Conservation (phyloP, 2,888 invertebrate species). For the Leptopilina syphax region DNA sequence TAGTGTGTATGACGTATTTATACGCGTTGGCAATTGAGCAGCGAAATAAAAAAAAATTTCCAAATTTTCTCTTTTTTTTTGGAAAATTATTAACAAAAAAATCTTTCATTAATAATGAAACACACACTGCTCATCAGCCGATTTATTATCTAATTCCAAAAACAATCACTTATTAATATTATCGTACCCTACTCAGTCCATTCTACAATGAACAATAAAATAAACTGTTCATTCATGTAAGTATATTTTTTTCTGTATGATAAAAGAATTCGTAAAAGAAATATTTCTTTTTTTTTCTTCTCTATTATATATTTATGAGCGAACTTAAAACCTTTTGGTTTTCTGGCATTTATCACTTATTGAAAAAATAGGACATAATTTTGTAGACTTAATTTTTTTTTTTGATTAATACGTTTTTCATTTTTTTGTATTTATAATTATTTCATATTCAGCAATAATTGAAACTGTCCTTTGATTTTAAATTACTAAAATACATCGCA, state of each 20-base stretch:
- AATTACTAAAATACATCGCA: conserved; percentile 8
- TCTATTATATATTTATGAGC: conserved; percentile 37
- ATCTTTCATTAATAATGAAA: conserved; percentile 46
- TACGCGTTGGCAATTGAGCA: conserved; percentile 70
- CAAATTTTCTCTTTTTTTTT: conserved; percentile 50
- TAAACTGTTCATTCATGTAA: conserved; percentile 51
- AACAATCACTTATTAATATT: conserved; percentile 63
- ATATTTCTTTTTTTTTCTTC: conserved; percentile 42
- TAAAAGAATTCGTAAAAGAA: conserved; percentile 43
- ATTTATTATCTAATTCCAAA: conserved; percentile 57
- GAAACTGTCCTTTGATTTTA: not conserved
- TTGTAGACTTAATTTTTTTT: conserved; percentile 53
- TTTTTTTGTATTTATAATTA: not conserved
- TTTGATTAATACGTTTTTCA: conserved; percentile 47
- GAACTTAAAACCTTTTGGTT: conserved; percentile 40
- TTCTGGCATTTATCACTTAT: conserved; percentile 36
- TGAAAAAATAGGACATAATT: conserved; percentile 51
- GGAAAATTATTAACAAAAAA: conserved; percentile 48
- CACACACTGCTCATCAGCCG: conserved; percentile 53
- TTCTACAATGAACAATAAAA: conserved; percentile 67
- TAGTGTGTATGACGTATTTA: conserved; percentile 64
- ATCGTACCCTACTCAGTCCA: conserved; percentile 71
- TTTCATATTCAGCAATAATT: conserved; percentile 9
- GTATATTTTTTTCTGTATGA: conserved; percentile 41
- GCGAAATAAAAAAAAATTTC: conserved; percentile 61